Base-by-base conservation (phyloP, 2,113 vertebrate species). In the Salvator merianae region DNA sequence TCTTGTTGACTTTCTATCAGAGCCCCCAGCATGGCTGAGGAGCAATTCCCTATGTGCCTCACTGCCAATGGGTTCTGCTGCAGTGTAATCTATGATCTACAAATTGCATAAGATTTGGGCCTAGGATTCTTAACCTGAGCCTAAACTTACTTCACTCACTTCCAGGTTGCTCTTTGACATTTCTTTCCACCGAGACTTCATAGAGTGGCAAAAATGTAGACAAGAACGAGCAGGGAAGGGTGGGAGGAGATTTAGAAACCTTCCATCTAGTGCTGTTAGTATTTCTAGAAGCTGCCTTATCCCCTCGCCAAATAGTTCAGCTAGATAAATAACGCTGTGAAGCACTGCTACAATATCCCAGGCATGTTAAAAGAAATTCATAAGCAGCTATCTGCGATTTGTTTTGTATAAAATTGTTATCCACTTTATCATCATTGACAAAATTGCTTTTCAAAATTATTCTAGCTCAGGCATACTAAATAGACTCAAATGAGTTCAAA, bases 381-480 rank as follows among this genome's bases (percentile, higher is more conserved):
- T 66, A 92, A 79, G 50, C 88, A 62, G 79, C 73, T 83, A 93
- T 91, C 70, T 85, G 38, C 6, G 71, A 78, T 91, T 94, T 93
- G 77, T 93, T 94, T 94, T 74, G 77, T 83, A 82, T 75, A 95
- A 92, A 93, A 91, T 9, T 88, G 50, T 79, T 91, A 93, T 84
- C 88, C 50, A 83, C 69, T 85, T 65, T 91, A 87, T 87, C 34
- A 75, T 78, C 55, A 6, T 70, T 79, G 88, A 55, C 93, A 83
- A 95, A 95, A 95, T 88, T 92, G 85, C 78, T 93, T 94, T 92
- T 94, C 90, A 91, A 89, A 91, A 83, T 77, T 87, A 38, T 43
- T 89, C 87, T 73, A 88, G 88, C 86, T 89, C 81, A 72, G 53
- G 90, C 90, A 94, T 92, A 89, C 76, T 89, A 93, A 95, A 75